Percentiles rank a stretch among this genome's conserved stretches.
Conservation (phyloP, 2,888 invertebrate species). For the Myopa tessellatipennis region DNA sequence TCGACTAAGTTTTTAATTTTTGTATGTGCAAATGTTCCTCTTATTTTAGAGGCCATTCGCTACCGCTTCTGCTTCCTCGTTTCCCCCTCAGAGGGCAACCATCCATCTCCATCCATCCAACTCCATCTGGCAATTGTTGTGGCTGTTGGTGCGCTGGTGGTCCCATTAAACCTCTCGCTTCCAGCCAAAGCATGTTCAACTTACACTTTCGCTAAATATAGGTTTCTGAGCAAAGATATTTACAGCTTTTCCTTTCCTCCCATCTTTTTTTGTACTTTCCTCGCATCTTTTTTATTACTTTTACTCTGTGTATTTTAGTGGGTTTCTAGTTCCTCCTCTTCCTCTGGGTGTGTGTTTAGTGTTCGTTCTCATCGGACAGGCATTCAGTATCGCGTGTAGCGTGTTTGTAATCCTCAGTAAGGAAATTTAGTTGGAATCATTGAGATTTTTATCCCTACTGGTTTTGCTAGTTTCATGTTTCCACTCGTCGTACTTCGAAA, state of each 20-base stretch:
- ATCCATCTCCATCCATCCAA: conserved; percentile 28
- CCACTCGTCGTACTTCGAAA: too few species aligned
- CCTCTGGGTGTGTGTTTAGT: too few species aligned
- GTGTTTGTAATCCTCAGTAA: too few species aligned
- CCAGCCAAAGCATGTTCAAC: conserved; percentile 7
- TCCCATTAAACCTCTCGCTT: not conserved
- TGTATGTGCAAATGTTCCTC: too few species aligned
- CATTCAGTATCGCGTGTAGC: too few species aligned
- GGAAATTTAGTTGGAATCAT: not conserved
- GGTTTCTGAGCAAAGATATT: conserved; percentile 14
- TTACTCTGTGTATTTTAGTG: not conserved
- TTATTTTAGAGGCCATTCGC: not conserved
- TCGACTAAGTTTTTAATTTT: too few species aligned
- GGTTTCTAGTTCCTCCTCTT: not conserved
- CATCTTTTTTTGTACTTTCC: too few species aligned
- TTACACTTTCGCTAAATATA: conserved; percentile 36
- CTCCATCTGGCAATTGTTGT: conserved; percentile 5
- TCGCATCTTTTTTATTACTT: too few species aligned
- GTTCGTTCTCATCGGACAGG: too few species aligned
- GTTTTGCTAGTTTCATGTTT: too few species aligned
- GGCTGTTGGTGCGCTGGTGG: not conserved
- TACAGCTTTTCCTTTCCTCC: not conserved
- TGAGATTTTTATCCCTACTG: conserved; percentile 3
- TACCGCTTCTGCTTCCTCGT: not conserved
- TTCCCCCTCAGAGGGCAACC: not conserved